A percentile compares a stretch with the other conserved stretches of the same genome.
phyloP scores from a whole-genome alignment of 2,797 vertebrate genomes.

The Myoxocephalus aenaeus region DNA sequence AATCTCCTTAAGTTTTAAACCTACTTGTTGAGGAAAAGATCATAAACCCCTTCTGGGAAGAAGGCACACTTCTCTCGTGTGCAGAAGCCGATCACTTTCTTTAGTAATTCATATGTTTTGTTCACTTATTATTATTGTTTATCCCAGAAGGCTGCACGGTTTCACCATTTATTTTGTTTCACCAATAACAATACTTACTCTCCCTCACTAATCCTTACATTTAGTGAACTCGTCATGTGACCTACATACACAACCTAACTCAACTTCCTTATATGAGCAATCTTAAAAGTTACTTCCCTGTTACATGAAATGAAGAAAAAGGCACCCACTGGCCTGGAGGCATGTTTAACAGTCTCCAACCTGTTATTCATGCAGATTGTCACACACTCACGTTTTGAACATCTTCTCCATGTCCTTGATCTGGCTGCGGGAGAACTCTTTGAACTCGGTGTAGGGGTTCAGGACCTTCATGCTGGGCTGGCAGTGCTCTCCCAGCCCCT shows the following conservation, averaged over 20 bases:
- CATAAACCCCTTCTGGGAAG: not conserved
- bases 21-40: not conserved
- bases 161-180: not conserved
- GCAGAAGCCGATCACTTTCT: not conserved
- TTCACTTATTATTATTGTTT: not conserved
- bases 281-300: not conserved
- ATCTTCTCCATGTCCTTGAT: slow-evolving; percentile 97
- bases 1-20: not conserved
- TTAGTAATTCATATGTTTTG: not conserved
- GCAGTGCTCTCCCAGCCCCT: slow-evolving; percentile 79
- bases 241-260: not conserved
- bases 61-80: not conserved
- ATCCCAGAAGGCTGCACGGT: no score
- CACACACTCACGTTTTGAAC: slow-evolving; percentile 91
- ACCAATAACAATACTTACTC: not conserved
- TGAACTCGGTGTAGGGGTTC: slow-evolving; percentile 95
- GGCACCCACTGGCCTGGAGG: not conserved
- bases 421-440: slow-evolving; percentile 94
- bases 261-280: slow-evolving; percentile 33
- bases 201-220: not conserved
- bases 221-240: not conserved
- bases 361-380: no score
- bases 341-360: not conserved
- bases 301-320: not conserved
- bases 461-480: slow-evolving; percentile 89